These are phyloP conservation scores for Poicephalus meyeri DNA, from an alignment of 2,113 vertebrate genomes.

Conservation along the genomic window DNA sequence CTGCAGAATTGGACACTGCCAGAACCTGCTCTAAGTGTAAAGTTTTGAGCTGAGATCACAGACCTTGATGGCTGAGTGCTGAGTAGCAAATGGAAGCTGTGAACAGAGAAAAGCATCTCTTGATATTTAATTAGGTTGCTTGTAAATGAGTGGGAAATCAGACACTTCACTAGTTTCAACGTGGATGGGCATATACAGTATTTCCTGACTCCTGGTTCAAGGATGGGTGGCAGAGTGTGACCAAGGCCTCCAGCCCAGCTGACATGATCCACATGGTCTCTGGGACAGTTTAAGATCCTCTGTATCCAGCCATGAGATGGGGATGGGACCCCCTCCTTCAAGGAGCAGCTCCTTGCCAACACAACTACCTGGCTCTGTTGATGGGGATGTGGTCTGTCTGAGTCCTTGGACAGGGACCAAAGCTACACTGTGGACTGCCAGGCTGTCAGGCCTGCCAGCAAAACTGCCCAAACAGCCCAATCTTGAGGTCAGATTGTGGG, in stretches of 20 bases:
- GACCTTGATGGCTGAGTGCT: neutral
- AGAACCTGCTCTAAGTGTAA: neutral
- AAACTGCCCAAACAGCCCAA: neutral
- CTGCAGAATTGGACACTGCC: neutral
- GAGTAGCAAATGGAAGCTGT: neutral
- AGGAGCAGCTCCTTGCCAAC: neutral
- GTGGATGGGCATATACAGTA: accelerated
- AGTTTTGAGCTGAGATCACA: neutral
- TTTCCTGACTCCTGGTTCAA: neutral
- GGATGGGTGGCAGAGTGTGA: neutral
- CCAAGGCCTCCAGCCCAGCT: neutral
- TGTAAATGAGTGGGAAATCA: neutral
- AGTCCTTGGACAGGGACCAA: neutral
- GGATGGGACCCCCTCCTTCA: neutral
- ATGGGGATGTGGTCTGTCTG: accelerated
- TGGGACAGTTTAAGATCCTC: neutral
- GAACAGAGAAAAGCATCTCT: neutral
- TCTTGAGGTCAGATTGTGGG: accelerated
- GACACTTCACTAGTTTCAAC: neutral
- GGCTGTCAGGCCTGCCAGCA: neutral
- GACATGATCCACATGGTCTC: accelerated
- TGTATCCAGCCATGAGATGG: neutral
- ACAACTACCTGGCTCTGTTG: neutral
- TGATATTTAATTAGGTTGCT: neutral
- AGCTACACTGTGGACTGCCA: neutral